phyloP scores from a whole-genome alignment of 1,140 invertebrate species.

The Drosophila burlai region DNA sequence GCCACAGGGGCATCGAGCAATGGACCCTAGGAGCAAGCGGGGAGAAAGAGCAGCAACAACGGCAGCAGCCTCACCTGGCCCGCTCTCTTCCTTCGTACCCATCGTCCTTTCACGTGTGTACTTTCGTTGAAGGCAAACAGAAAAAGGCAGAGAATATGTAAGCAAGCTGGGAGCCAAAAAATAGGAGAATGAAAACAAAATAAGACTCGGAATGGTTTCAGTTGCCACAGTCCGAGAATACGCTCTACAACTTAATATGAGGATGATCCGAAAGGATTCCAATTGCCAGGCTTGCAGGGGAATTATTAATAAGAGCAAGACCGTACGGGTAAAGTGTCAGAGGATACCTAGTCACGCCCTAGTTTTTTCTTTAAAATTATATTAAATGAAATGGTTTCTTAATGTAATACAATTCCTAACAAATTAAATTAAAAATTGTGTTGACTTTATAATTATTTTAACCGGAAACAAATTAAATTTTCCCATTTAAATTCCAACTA shows the following conservation, averaged over 20 bases:
- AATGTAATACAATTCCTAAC: background rate
- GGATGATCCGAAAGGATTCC: background rate
- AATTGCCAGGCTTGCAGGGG: background rate
- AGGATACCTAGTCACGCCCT: background rate
- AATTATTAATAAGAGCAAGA: constrained; percentile 5
- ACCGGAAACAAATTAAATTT: background rate
- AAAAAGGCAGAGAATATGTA: constrained; percentile 39
- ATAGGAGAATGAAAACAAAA: constrained; percentile 1
- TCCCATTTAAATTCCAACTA: no score
- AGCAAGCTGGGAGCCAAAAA: constrained; percentile 11
- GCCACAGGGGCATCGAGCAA: constrained; percentile 40
- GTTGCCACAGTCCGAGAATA: constrained; percentile 11
- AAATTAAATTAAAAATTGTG: no score
- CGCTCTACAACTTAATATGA: constrained; percentile 15
- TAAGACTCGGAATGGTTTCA: constrained; percentile 12
- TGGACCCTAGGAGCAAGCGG: constrained; percentile 32
- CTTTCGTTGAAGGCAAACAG: constrained; percentile 60
- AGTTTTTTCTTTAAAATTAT: background rate
- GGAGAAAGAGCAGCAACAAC: constrained; percentile 17
- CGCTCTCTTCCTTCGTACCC: background rate
- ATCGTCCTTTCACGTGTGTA: constrained; percentile 13
- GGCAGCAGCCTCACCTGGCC: constrained; percentile 24
- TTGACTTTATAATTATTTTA: no score
- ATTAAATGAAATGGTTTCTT: no score
- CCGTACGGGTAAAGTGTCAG: background rate